These are phyloP conservation scores for Meloidogyne hapla DNA, from an alignment of 1,140 invertebrate species.

Conservation along the genomic window DNA sequence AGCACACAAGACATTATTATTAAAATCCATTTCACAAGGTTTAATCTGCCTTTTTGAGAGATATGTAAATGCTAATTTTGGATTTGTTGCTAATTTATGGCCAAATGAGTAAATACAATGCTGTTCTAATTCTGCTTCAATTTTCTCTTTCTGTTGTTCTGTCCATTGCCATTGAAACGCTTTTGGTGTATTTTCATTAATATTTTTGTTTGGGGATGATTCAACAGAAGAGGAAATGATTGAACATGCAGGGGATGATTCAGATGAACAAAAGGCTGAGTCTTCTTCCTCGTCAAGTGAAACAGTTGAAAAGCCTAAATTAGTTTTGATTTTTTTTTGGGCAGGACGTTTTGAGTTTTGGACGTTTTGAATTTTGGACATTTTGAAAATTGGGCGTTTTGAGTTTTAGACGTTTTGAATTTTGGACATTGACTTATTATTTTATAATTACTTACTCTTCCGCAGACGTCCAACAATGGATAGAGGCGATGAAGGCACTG, in stretches of 20 bases:
- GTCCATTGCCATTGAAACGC: constrained; percentile 14
- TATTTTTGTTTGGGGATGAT: not conserved
- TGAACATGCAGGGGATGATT: constrained; percentile 3
- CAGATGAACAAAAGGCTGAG: constrained; percentile 12
- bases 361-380: not conserved
- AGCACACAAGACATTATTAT: constrained; percentile 9
- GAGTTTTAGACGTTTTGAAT: not conserved
- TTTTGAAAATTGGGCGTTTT: not conserved
- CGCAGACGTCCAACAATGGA: not conserved
- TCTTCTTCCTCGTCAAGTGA: not conserved
- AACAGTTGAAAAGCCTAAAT: not conserved
- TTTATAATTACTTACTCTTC: constrained; percentile 7
- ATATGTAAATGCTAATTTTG: not conserved
- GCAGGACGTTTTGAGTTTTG: not conserved
- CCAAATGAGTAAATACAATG: not conserved
- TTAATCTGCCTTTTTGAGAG: not conserved
- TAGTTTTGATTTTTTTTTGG: not conserved
- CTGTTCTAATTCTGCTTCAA: not conserved
- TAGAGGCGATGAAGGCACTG: not conserved
- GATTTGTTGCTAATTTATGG: not conserved
- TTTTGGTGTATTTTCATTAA: not conserved
- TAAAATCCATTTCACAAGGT: not conserved
- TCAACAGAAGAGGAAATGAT: not conserved
- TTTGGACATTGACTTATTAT: no score
- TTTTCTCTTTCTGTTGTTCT: not conserved